Base-by-base conservation (phyloP, 2,113 vertebrate genomes). In the Todiramphus chloris region DNA sequence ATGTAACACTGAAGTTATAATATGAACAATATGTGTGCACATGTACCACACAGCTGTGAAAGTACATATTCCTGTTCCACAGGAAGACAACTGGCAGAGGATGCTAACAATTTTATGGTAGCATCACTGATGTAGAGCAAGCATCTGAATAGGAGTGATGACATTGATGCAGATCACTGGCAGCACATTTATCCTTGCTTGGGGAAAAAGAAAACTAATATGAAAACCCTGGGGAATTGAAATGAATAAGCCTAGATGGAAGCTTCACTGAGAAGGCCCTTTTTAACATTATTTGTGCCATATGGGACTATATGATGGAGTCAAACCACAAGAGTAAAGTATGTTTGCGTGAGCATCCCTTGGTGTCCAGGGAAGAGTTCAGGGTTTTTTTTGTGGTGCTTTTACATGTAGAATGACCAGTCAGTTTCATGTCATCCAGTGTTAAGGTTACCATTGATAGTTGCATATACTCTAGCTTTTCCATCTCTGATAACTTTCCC, bases 301-400 rank as follows among this genome's bases (percentile, higher is more conserved):
- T 17, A 3, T 27, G 6, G 13, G 7, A 5, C 70, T 20, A 48
- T 46, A 33, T 0, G 0, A 23, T 37, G 31, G 15, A 60, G 5
- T 80, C 39, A 63, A 89, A 6, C 18, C 23, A 28, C 27, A 63
- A 79, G 30, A 92, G 31, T 4, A 13, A 48, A 13, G 14, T 33
- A 5, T 30, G 8, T 30, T 68, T 83, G 11, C 0, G 23, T 62
- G 35, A 48, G 3, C 4, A 37, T 39, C 6, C 13, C 6, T 74
- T 33, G 13, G 6, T 50, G 24, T 33, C 33, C 23, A 69, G 17
- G 20, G 30, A 93, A 60, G 9, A 66, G 17, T 30, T 43, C 5
- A 5, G 1, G 0, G 4, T 6, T 53, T 39, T 33, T 53, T 75
- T 11, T 23, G 25, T 21, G 5, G 4, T 44, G 7, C 30, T 69